Percentiles rank a stretch among this genome's conserved stretches.
phyloP scores from a whole-genome alignment of 37 sponge, comb jelly and placozoan genomes.

The Amphimedon queenslandica region DNA sequence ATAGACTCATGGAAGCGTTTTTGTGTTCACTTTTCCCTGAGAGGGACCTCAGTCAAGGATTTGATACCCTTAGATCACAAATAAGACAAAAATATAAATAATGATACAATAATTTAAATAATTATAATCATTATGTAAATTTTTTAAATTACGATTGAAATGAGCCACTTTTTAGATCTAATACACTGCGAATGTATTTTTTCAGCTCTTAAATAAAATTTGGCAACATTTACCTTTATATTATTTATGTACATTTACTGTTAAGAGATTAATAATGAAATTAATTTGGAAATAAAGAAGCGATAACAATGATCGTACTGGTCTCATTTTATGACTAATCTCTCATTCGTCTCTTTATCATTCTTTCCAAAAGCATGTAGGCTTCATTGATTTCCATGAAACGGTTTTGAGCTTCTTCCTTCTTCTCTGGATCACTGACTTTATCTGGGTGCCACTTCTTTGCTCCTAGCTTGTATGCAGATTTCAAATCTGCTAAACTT shows the following conservation, averaged over 20 bases:
- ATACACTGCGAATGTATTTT: no score
- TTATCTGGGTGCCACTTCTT: conserved; percentile 82
- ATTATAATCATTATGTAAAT: no score
- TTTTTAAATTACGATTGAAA: no score
- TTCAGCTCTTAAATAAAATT: no score
- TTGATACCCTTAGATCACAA: conserved; percentile 12
- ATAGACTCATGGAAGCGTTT: conserved; percentile 40
- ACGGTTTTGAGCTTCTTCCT: conserved; percentile 52
- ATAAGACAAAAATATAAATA: not conserved
- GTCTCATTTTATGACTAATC: no score
- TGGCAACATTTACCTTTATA: no score
- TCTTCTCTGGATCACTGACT: conserved; percentile 1
- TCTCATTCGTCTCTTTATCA: conserved; percentile 22
- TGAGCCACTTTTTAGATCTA: no score
- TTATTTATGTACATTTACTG: no score
- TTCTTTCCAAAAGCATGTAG: conserved; percentile 57
- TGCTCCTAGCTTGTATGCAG: conserved; percentile 44
- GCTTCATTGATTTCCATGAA: conserved; percentile 80
- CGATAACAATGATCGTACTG: no score
- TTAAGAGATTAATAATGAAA: no score
- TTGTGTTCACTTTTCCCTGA: conserved; percentile 44
- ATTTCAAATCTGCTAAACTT: conserved; percentile 47
- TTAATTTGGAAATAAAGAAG: no score
- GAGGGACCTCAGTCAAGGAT: conserved; percentile 27
- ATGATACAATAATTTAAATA: no score